phyloP scores from a whole-genome alignment of 2,888 invertebrate genomes.

The Brachynemurus nebulosus region DNA sequence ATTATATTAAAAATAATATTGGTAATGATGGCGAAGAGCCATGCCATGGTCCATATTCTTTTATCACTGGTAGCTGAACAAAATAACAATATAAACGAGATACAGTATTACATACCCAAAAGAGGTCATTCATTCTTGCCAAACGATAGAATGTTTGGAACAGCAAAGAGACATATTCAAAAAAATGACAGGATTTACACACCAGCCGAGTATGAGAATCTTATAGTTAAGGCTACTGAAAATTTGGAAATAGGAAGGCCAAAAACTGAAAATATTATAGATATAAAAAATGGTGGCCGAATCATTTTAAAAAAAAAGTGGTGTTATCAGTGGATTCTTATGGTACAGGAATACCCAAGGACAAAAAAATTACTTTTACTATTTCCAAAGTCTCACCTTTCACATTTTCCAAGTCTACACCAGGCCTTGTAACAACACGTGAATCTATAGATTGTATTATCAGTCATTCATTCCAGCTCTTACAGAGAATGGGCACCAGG shows the following conservation, averaged over 20 bases:
- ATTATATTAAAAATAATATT: no score
- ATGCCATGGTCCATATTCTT: no score
- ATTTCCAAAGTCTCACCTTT: not conserved
- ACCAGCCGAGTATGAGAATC: not conserved
- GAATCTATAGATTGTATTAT: not conserved
- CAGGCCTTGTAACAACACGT: not conserved
- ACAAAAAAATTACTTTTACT: not conserved
- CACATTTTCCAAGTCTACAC: not conserved
- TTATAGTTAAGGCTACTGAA: not conserved
- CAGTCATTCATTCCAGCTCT: slow-evolving; percentile 3
- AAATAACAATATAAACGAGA: no score
- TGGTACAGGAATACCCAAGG: not conserved
- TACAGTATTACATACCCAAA: no score
- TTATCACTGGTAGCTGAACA: no score
- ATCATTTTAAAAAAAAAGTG: not conserved
- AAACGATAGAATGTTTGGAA: not conserved
- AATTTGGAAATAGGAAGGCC: not conserved
- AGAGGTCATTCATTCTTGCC: no score
- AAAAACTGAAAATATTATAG: not conserved
- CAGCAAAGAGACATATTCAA: not conserved
- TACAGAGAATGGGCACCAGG: slow-evolving; percentile 8
- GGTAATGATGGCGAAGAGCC: no score
- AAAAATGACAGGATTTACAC: not conserved
- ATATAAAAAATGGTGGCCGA: not conserved
- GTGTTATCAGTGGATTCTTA: slow-evolving; percentile 1